Base-by-base conservation (phyloP, 2,113 vertebrate species). In the Zosterops lateralis region DNA sequence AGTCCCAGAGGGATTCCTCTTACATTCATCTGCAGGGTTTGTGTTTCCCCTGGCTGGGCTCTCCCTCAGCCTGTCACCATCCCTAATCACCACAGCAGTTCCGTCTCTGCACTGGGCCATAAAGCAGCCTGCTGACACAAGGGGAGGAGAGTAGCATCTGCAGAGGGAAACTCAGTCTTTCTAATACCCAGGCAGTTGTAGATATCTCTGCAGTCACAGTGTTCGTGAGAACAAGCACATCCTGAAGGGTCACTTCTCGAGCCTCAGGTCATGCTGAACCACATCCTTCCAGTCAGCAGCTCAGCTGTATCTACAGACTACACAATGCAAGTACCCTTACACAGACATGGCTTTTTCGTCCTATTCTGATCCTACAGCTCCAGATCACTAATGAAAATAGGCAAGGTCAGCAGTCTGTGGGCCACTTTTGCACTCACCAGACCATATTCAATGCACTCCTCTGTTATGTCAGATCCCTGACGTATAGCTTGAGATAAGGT, bases 21-120 rank as follows among this genome's bases (percentile, higher is more conserved):
- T 10, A 53, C 29, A 17, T 48, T 62, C 17, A 9, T 32, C 56
- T 65, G 29, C 57, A 54, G 14, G 51, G 14, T 19, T 19, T 54
- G 31, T 58, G 34, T 54, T 90, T 85, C 8, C 34, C 17, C 19
- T 29, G 29, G 7, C 18, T 28, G 60, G 17, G 29, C 51, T 24
- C 47, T 66, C 8, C 71, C 53, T 87, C 47, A 36, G 11, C 34
- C 38, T 66, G 66, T 58, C 57, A 16, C 57, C 54, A 31, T n/a
- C 66, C 48, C 7, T 45, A 8, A 50, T 38, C 1, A 1, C 48
- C 62, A 11, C 42, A 78, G 10, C 42, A 1, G 0, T 51, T 64
- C 70, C 8, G 54, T 47, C 64, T 42, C 65, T 65, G 57, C 24
- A 1, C 60, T n/a, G 66, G 65, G 32, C 54, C 19, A 5, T 10